Evolutionary conservation across 2,888 invertebrate genomes (phyloP).

Genomic region (Itoplectis maculator): DNA sequence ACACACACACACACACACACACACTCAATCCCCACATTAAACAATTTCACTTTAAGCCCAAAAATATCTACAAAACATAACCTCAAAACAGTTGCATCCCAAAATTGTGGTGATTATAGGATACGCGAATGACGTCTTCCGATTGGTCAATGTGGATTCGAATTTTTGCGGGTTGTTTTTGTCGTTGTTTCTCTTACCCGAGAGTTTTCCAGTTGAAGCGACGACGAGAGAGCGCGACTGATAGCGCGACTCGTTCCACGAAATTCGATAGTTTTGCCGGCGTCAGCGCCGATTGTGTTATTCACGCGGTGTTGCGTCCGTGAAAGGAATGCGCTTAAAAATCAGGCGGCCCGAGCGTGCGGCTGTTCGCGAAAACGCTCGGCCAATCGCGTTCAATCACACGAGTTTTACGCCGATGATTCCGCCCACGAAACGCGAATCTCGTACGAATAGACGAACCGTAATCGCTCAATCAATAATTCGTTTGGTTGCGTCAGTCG

Average conservation of each 20-base stretch:
- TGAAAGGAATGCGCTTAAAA: not conserved
- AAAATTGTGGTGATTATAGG: not conserved
- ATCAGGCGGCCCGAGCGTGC: not conserved
- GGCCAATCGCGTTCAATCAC: constrained; percentile 5
- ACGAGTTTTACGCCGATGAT: not conserved
- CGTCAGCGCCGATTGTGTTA: not conserved
- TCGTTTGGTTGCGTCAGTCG: not conserved
- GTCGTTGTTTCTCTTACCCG: not conserved
- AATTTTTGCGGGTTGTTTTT: not conserved
- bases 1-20: too few relatives aligned
- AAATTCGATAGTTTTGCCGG: too few relatives aligned
- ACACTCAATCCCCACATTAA: too few relatives aligned
- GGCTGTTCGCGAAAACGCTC: not conserved
- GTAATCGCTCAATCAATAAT: not conserved
- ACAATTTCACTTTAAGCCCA: not conserved
- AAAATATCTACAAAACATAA: not conserved
- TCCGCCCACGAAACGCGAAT: not conserved
- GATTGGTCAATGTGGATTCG: not conserved
- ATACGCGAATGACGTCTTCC: not conserved
- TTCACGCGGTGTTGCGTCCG: not conserved
- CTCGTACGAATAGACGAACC: not conserved
- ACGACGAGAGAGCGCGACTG: not conserved
- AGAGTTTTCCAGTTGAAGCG: not conserved
- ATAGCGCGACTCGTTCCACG: not conserved
- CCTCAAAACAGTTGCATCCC: not conserved